A percentile compares a stretch with the other conserved stretches of the same genome.
Evolutionary conservation across 2,888 invertebrate species (phyloP).

Genomic region (Erynnis tages): DNA sequence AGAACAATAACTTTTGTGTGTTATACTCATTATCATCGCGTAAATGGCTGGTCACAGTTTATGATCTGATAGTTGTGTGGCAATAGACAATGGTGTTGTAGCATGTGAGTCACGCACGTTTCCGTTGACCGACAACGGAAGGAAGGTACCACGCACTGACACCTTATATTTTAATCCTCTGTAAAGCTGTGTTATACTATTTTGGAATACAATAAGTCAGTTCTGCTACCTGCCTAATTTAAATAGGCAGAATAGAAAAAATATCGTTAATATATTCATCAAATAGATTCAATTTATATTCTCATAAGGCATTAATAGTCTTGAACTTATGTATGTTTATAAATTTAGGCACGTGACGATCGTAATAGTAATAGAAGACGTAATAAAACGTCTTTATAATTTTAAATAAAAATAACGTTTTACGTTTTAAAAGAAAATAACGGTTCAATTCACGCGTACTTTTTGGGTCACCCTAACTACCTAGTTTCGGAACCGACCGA

Average conservation of each 20-base stretch:
- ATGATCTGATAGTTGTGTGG: slow-evolving; percentile 43
- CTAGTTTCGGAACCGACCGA: no score
- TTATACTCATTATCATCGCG: slow-evolving; percentile 37
- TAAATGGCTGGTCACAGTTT: slow-evolving; percentile 41
- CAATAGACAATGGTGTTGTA: slow-evolving; percentile 54
- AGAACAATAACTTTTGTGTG: slow-evolving; percentile 29
- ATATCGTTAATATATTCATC: no score
- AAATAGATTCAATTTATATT: no score
- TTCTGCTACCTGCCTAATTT: neutral
- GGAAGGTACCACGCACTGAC: slow-evolving; percentile 42
- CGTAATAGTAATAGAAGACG: no score
- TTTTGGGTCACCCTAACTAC: no score
- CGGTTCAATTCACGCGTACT: no score
- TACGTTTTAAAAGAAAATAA: no score
- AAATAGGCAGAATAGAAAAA: neutral
- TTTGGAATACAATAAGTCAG: neutral
- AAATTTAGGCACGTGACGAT: no score
- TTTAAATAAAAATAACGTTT: no score
- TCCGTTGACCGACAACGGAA: slow-evolving; percentile 54
- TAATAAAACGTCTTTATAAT: no score
- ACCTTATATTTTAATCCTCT: slow-evolving; percentile 39
- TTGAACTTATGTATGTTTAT: no score
- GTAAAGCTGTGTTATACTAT: neutral
- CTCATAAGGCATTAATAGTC: no score
- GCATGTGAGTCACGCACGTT: slow-evolving; percentile 61